Base-by-base conservation (phyloP, 2,888 invertebrate species). In the Coleophora deauratella region DNA sequence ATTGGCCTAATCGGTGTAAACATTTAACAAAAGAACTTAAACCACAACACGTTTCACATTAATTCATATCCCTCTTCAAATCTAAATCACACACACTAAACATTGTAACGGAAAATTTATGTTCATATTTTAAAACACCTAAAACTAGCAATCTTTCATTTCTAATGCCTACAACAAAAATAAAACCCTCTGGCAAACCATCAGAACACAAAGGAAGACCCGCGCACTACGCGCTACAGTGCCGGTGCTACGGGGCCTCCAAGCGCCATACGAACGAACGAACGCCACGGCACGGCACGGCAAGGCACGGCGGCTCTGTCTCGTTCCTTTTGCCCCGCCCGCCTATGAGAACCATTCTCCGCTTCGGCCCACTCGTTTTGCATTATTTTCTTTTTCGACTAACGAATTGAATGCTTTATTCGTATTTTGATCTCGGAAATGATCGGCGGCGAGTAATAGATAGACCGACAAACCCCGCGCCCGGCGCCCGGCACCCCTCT, bases 381-480 rank as follows among this genome's bases (percentile, higher is more conserved):
- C 70, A 78, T 79, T 74, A 73, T 74, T 78, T 72, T 71, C 62
- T 72, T 81, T 74, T 74, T 65, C 58, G 61, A 65, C 77, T 77
- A 79, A 77, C 79, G 78, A 81, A 84, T 80, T 66, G 73, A 72
- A 75, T 68, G 72, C 73, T 77, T 59, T 69, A 64, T 69, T 68
- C 65, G 63, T 66, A 63, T 72, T 72, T 60, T 67, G 64, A 66
- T 64, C 63, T 62, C 61, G 67, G 65, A 65, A 61, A 60, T 59
- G 61, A 61, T 55, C 56, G 45, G 21, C 21, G 21, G 21, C 21
- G 21, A 21, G 21, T 21, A 21, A 21, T 21, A 21, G 21, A 21
- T 21, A 21, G 21, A 4, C 21, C 21, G 21, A 6, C 6, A 3
- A 3, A 6, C 21, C 21, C 21, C 6, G 3, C 21, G 45, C 46